Conservation (phyloP, 2,113 vertebrate genomes). For the Tetraodon nigroviridis region DNA sequence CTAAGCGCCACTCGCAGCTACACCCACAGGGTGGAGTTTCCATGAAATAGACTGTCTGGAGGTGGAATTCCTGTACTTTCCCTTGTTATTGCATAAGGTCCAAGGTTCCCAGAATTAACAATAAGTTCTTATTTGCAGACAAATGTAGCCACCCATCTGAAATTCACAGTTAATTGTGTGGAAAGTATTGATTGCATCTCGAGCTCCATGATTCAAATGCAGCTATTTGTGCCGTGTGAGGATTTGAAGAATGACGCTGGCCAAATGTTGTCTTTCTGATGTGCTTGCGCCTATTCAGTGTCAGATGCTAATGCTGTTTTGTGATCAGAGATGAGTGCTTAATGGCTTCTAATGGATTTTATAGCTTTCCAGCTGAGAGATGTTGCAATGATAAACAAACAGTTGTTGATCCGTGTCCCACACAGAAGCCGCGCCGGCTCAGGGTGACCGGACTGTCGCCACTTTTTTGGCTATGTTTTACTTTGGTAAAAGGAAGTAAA, state of each 20-base stretch:
- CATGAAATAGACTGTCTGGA: constrained; percentile 33
- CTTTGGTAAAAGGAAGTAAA: background rate
- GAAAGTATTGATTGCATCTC: background rate
- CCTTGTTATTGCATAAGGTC: constrained; percentile 8
- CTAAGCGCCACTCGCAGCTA: constrained; percentile 5
- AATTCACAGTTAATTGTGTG: background rate
- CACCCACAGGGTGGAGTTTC: constrained; percentile 34
- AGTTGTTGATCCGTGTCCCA: background rate
- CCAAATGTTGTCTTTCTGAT: background rate
- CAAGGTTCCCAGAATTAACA: background rate
- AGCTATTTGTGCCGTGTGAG: constrained; percentile 2
- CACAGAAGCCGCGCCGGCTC: background rate
- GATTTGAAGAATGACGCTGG: constrained; percentile 2
- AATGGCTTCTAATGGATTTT: constrained; percentile 11
- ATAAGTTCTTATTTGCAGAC: background rate
- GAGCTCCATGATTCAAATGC: background rate
- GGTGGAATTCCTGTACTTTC: constrained; percentile 43
- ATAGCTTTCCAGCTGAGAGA: constrained; percentile 2
- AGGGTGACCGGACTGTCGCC: background rate
- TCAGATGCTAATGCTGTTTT: constrained; percentile 1
- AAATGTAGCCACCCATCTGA: background rate
- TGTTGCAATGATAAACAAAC: constrained; percentile 3
- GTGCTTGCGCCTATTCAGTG: constrained; percentile 2
- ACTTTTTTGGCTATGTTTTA: background rate
- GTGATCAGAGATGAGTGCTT: constrained; percentile 11